These are phyloP conservation scores for Macrotus californicus DNA, from an alignment of 2,113 vertebrate species.

Conservation along the genomic window DNA sequence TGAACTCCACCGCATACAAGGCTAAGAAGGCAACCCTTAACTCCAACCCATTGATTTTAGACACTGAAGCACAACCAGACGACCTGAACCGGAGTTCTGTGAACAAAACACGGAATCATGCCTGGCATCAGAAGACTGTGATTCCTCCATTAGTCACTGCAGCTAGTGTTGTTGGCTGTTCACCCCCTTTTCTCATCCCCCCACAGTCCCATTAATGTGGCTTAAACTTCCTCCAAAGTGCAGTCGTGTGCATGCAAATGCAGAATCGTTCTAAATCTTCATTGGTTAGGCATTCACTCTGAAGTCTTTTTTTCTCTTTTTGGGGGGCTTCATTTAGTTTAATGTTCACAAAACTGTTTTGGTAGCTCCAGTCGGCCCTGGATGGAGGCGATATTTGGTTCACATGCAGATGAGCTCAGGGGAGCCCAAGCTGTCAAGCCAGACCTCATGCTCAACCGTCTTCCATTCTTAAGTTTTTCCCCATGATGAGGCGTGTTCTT, in stretches of 20 bases:
- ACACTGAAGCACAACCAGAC: slow-evolving; percentile 7
- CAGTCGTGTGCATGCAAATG: background rate
- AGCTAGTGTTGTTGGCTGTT: slow-evolving; percentile 25
- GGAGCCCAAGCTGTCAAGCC: background rate
- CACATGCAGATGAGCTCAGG: background rate
- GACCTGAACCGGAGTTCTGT: background rate
- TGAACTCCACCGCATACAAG: background rate
- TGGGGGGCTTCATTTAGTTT: slow-evolving; percentile 30
- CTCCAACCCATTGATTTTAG: slow-evolving; percentile 54
- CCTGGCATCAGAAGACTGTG: background rate
- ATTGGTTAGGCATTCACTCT: background rate
- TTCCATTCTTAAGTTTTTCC: background rate
- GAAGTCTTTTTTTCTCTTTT: background rate
- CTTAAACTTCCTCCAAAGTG: slow-evolving; percentile 10
- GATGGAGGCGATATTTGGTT: background rate
- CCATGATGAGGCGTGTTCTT: background rate
- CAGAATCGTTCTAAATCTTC: background rate
- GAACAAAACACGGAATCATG: background rate
- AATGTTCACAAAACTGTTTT: slow-evolving; percentile 11
- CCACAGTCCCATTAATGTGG: slow-evolving; percentile 1
- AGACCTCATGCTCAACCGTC: background rate
- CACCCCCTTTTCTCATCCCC: background rate
- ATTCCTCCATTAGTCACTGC: slow-evolving; percentile 35
- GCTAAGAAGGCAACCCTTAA: background rate
- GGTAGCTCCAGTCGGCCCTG: background rate